Evolutionary conservation across 2,888 invertebrate genomes (phyloP), one percentile per base, ranked within the genome.

Genomic region (Gordius sp.): DNA sequence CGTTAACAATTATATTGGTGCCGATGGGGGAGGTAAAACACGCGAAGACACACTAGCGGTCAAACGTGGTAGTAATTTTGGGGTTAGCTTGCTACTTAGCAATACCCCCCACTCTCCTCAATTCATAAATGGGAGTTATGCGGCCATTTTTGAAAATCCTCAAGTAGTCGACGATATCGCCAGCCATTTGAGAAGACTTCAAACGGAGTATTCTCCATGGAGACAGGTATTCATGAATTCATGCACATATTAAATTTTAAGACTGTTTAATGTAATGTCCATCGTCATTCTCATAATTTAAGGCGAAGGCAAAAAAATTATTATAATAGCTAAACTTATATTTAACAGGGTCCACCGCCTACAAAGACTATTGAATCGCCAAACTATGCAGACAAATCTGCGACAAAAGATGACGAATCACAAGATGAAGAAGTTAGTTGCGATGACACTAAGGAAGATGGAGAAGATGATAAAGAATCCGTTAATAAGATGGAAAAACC

Each of bases 31-130:
- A 20, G 47, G 20, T 18, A 47, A 20, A 23, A 60, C 23, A 25
- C 23, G 23, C 23, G 33, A 25, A 2, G 8, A 2, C 4, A 18
- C 8, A 18, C 2, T n/a, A 54, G 8, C 16, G 4, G n/a, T 16
- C n/a, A 52, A 16, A 47, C 52, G 33, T 61, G 41, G 63, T 64
- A 55, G 67, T 20, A 47, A 82, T 39, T 91, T 87, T 64, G 89
- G 89, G 39, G 83, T 89, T 53, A 87, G 87, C 65, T 75, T 91
- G 1, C 75, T 91, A 25, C 73, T 91, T 56, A 82, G 87, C 56
- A 91, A 91, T 69, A 83, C 84, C 1, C 89, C 89, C 1, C 82
- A 84, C 80, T 86, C 86, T 2, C 91, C 91, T 0, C 91, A 89
- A 72, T 81, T 91, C 56, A 84, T 69, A 57, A 68, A 69, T 60